A percentile compares a stretch with the other conserved stretches of the same genome.
phyloP scores from a whole-genome alignment of 2,888 invertebrate genomes.

The Caenorhabditis zanzibari region DNA sequence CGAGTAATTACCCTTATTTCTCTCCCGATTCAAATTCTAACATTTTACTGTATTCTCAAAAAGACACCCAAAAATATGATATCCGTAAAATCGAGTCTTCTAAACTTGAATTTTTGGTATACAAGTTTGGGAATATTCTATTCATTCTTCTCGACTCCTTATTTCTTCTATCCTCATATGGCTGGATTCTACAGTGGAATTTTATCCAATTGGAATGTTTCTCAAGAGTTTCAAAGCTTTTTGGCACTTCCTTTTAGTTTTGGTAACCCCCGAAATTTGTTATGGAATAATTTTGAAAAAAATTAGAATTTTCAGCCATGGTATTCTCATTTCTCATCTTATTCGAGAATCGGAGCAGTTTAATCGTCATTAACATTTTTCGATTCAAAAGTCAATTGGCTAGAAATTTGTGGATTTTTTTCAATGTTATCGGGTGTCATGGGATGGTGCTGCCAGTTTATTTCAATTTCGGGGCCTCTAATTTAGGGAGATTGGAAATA shows the following conservation, averaged over 20 bases:
- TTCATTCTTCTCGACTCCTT: background rate
- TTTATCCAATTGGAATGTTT: background rate
- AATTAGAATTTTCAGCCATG: background rate
- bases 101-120: background rate
- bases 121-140: background rate
- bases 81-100: background rate
- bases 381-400: background rate
- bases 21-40: background rate
- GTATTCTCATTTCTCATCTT: background rate
- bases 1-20: background rate
- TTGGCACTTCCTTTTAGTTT: background rate
- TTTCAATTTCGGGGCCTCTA: background rate
- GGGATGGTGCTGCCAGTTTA: background rate
- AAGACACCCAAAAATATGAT: background rate
- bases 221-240: background rate
- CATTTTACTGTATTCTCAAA: background rate
- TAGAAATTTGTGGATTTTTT: background rate
- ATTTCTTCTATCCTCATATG: background rate
- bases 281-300: background rate
- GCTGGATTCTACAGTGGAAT: background rate
- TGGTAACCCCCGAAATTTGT: background rate
- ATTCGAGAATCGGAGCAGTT: background rate
- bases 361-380: background rate
- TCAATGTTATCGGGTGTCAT: background rate
- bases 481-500: background rate